Evolutionary conservation across 2,888 invertebrate genomes (phyloP).

Genomic region (Chaetogeoica ovagalla): DNA sequence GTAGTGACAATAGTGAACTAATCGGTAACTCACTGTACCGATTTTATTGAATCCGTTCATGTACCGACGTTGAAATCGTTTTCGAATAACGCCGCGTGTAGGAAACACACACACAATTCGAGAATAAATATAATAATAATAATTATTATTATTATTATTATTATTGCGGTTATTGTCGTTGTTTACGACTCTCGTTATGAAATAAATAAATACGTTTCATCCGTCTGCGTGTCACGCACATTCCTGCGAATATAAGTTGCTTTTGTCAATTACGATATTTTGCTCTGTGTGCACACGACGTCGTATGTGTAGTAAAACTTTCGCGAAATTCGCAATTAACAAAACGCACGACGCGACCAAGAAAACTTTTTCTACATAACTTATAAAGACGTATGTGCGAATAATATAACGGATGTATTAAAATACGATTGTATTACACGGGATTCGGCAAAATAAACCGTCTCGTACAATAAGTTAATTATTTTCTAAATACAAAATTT

Average conservation of each 20-base stretch:
- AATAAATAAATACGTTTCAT: not conserved
- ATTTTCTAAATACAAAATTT: too few species aligned
- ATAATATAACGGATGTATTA: too few species aligned
- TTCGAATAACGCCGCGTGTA: not conserved
- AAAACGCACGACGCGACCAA: not conserved
- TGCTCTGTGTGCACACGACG: not conserved
- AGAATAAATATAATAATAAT: too few species aligned
- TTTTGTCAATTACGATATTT: not conserved
- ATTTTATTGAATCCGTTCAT: slow-evolving; percentile 5
- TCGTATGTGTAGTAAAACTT: slow-evolving; percentile 1
- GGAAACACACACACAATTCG: too few species aligned
- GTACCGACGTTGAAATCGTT: not conserved
- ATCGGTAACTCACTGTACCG: not conserved
- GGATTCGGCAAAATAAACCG: too few species aligned
- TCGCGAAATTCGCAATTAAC: slow-evolving; percentile 1
- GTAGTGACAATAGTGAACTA: too few species aligned
- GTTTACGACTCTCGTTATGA: too few species aligned
- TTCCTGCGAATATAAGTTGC: not conserved
- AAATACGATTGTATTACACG: too few species aligned
- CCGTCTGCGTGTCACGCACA: not conserved
- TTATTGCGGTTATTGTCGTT: not conserved
- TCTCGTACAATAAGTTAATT: too few species aligned
- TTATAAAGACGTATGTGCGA: too few species aligned
- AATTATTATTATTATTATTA: not conserved
- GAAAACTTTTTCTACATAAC: too few species aligned